Evolutionary conservation across 2,113 vertebrate genomes (phyloP), one percentile per base, ranked within the genome.

Genomic region (Orycteropus afer): DNA sequence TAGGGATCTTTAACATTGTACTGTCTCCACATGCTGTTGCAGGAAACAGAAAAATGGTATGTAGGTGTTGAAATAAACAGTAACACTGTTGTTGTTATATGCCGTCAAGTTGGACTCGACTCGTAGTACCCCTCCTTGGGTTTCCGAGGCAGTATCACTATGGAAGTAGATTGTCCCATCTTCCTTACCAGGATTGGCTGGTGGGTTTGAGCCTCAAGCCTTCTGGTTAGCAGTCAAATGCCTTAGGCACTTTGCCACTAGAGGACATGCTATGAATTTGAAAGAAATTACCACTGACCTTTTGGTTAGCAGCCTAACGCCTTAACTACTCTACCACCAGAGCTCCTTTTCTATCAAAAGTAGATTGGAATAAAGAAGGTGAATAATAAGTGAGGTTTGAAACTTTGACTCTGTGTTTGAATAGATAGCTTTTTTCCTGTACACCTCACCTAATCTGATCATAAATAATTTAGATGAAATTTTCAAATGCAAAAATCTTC

Each of bases 11-110:
- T 88, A 42, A 55, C 17, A 82, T 74, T 79, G 14, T 0, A 25
- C 10, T 40, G 1, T 84, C 27, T 49, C 15, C 20, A 59, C 20
- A 86, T 76, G 27, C 12, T 61, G 1, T 10, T 77, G 3, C 22
- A 57, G 42, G 71, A 92, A 84, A 45, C 69, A 59, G 2, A 63
- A 42, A 45, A 85, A 57, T 40, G 2, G 55, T 17, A 77, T 79
- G 29, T 76, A 37, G 53, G 12, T 13, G 92, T 95, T 92, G 86
- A 85, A 94, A 83, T 59, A 87, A 78, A 74, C 79, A 29, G 53
- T 94, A 65, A 4, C 1, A 17, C n/a, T n/a, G n/a, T n/a, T n/a
- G n/a, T n/a, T n/a, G n/a, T 80, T 82, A 7, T 15, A 47, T 90
- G 42, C 13, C 47, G 27, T 82, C 51, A 40, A 73, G 22, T 55